Base-by-base conservation (phyloP, 2,797 vertebrate species). In the Todus mexicanus region DNA sequence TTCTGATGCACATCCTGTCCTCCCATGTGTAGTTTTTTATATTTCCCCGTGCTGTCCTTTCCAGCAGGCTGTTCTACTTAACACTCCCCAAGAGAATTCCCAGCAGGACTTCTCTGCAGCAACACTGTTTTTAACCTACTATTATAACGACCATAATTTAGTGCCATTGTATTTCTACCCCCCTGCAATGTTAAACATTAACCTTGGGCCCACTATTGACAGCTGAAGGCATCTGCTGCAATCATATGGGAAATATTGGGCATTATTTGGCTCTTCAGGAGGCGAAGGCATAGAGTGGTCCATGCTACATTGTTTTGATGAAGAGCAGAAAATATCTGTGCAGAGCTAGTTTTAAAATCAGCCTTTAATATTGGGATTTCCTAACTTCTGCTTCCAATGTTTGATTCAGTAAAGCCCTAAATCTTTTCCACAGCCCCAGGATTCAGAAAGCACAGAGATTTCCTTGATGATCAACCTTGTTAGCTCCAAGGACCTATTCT, bases 401-500 rank as follows among this genome's bases (percentile, higher is more conserved):
- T 25, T 84, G 66, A 37, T 25, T 89, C 82, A 66, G 76, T 8
- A 88, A 91, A 89, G 76, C 66, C 53, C 87, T 81, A 93, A 94
- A 93, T 76, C 92, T 94, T 93, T 95, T 94, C 84, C 66, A 53
- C 43, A 66, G 64, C 48, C 29, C 6, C 61, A 57, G 64, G 64
- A 94, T 87, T 92, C 80, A 56, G 90, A 87, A 92, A 48, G 72
- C 78, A 85, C 43, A 80, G 84, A 89, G 74, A 29, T 86, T 93
- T 92, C 66, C 91, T 94, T 93, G 84, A 91, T 89, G 82, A 95
- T 96, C 95, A 96, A 76, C 89, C 76, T 94, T 73, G 92, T 93
- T 96, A 96, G 66, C 48, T 86, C 84, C 73, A 87, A 84, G 82
- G 82, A 94, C 50, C 53, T 81, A 76, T 95, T 95, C 84, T 94